These are phyloP conservation scores for Sterna hirundo DNA, from an alignment of 2,113 vertebrate genomes.

Conservation along the genomic window DNA sequence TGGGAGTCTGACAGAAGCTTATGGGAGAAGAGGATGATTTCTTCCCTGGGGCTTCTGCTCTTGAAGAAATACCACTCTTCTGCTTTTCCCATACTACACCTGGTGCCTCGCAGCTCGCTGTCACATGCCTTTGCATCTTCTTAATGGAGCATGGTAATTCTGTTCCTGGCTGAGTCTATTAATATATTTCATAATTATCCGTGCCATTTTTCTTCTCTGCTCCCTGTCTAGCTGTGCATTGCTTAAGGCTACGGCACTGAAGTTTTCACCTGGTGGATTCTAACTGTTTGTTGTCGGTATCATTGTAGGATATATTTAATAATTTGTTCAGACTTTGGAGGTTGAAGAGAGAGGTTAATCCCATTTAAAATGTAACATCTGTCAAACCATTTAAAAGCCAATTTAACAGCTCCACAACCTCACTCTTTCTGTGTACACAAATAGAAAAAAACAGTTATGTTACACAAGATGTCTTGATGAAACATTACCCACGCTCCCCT, in stretches of 20 bases:
- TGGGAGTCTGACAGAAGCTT: neutral
- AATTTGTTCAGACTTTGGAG: conserved; percentile 24
- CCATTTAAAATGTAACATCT: conserved; percentile 52
- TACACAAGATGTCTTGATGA: conserved; percentile 54
- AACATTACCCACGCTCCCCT: conserved; percentile 36
- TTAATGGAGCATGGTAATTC: neutral
- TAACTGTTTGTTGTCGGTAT: conserved; percentile 3
- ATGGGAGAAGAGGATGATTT: neutral
- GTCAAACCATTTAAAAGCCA: conserved; percentile 57
- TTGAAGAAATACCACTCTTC: neutral
- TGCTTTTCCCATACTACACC: neutral
- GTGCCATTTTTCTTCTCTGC: conserved; percentile 9
- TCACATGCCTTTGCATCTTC: neutral
- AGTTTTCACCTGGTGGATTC: conserved; percentile 8
- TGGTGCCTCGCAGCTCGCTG: neutral
- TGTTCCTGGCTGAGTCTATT: neutral
- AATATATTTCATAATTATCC: conserved; percentile 6
- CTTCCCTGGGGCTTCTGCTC: neutral
- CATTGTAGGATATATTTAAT: conserved; percentile 14
- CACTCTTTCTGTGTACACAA: conserved; percentile 30
- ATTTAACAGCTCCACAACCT: conserved; percentile 53
- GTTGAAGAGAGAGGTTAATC: conserved; percentile 68
- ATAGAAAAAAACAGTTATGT: conserved; percentile 42
- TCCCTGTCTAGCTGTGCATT: conserved; percentile 3
- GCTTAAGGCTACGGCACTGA: neutral